Evolutionary conservation across 2,113 vertebrate genomes (phyloP).

Genomic region (Pipra filicauda): DNA sequence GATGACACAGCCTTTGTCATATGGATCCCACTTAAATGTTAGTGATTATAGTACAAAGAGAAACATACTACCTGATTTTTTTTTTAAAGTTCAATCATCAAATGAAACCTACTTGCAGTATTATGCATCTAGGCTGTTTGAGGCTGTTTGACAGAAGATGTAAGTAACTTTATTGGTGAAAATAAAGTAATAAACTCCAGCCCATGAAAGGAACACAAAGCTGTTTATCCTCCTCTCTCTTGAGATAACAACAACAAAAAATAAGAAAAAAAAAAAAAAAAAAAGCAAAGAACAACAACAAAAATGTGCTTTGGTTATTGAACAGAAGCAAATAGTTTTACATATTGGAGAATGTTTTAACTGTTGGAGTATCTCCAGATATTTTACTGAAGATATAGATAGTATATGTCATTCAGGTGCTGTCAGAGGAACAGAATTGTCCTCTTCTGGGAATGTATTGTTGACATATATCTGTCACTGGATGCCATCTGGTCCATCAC

Average conservation of each 20-base stretch:
- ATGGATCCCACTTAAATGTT: not conserved
- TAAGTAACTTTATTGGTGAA: not conserved
- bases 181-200: not conserved
- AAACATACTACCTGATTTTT: not conserved
- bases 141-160: not conserved
- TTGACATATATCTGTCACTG: not conserved
- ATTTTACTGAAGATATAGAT: not conserved
- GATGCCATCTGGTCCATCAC: not conserved
- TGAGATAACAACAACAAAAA: not conserved
- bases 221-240: not conserved
- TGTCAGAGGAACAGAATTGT: not conserved
- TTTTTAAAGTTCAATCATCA: not conserved
- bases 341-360: not conserved
- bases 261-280: no score
- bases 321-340: not conserved
- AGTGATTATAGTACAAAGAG: not conserved
- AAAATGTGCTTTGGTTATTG: not conserved
- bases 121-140: not conserved
- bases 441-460: not conserved
- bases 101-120: not conserved
- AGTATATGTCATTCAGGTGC: not conserved
- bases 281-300: fast-evolving
- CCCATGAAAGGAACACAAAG: not conserved
- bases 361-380: not conserved
- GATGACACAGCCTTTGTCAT: not conserved